Evolutionary conservation across 2,113 vertebrate species (phyloP).

Genomic region (Oreotragus oreotragus): DNA sequence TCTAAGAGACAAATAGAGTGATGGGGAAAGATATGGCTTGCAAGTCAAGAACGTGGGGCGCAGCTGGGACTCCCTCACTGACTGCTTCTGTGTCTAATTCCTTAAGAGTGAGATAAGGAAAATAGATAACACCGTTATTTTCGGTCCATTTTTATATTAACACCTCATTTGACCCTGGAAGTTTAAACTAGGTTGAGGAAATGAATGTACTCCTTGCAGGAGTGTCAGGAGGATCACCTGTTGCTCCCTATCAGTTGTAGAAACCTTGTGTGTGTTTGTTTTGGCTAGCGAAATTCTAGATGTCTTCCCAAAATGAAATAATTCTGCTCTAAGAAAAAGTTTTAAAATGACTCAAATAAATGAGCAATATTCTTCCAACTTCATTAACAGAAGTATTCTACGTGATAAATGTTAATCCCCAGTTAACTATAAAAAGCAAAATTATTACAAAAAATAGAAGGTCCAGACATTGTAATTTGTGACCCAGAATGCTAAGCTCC

Average conservation of each 20-base stretch:
- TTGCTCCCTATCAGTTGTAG: neutral
- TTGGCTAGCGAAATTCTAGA: neutral
- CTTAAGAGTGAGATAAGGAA: neutral
- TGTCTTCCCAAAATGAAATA: neutral
- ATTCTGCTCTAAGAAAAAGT: neutral
- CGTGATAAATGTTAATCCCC: neutral
- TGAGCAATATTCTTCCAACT: neutral
- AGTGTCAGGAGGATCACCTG: accelerated
- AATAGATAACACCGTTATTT: neutral
- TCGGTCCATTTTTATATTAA: neutral
- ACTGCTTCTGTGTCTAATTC: neutral
- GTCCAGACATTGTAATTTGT: neutral
- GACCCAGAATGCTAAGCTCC: neutral
- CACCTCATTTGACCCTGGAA: neutral
- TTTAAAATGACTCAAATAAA: neutral
- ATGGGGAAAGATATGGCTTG: neutral
- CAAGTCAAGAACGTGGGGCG: neutral
- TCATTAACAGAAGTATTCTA: constrained; percentile 1
- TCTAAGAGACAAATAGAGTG: neutral
- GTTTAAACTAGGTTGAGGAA: neutral
- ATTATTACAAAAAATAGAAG: neutral
- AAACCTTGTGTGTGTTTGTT: neutral
- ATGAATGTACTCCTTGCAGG: neutral
- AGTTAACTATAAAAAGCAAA: neutral
- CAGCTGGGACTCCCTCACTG: neutral